Evolutionary conservation across 1,140 invertebrate genomes (phyloP).

Genomic region (Galleria mellonella): DNA sequence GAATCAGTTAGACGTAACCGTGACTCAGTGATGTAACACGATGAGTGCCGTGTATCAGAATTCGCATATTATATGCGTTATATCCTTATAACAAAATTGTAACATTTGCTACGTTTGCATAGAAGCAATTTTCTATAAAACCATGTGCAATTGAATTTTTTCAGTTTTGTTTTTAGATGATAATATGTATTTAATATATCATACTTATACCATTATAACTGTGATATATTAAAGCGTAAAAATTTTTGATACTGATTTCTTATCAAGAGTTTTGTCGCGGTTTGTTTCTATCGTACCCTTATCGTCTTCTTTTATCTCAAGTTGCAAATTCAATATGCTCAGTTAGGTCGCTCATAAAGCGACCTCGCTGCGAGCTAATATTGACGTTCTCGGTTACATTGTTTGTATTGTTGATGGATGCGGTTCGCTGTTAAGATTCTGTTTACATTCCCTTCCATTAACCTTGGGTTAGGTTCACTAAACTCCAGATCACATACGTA

Average conservation of each 20-base stretch:
- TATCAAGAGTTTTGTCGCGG: too few species aligned
- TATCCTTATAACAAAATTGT: slow-evolving; percentile 20
- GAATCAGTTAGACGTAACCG: slow-evolving; percentile 18
- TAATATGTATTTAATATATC: too few species aligned
- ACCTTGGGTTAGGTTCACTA: slow-evolving; percentile 51
- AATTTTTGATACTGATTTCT: too few species aligned
- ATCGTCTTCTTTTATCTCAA: background rate
- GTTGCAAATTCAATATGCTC: slow-evolving; percentile 10
- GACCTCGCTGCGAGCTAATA: slow-evolving; percentile 24
- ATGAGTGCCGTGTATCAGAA: slow-evolving; percentile 7
- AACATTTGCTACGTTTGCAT: too few species aligned
- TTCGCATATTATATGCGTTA: too few species aligned
- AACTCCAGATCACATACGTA: slow-evolving; percentile 28
- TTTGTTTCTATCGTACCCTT: too few species aligned
- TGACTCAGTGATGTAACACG: slow-evolving; percentile 36
- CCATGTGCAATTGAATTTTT: too few species aligned
- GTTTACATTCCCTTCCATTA: slow-evolving; percentile 39
- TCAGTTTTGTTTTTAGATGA: too few species aligned
- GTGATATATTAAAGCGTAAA: too few species aligned
- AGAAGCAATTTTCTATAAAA: too few species aligned
- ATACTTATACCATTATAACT: too few species aligned
- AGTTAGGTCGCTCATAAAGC: background rate
- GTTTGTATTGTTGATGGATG: slow-evolving; percentile 52
- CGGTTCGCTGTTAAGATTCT: slow-evolving; percentile 39
- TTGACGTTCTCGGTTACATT: slow-evolving; percentile 44